Base-by-base conservation (phyloP, 2,797 vertebrate genomes). In the Fistularia tabacaria region DNA sequence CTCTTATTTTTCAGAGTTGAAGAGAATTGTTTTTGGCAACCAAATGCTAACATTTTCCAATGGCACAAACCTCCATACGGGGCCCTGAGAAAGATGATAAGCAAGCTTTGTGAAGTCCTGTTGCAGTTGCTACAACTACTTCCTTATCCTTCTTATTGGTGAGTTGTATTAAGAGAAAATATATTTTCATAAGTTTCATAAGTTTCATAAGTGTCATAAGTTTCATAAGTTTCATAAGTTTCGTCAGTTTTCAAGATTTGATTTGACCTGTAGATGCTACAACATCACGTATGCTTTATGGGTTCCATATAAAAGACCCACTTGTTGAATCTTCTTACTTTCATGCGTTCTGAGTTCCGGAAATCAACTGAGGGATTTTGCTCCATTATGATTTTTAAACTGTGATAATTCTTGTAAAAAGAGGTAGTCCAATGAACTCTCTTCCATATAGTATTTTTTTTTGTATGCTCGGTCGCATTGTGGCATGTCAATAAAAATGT, bases 21-120 rank as follows among this genome's bases (percentile, higher is more conserved):
- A 74, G 66, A 80, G 85, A 89, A 91, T 91, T 89, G 86, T 89
- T 90, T 86, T 90, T 92, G 90, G 89, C 90, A 88, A 83, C 47
- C 56, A 47, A 77, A 83, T 68, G 74, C 84, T 75, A 81, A 87
- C 84, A 87, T 89, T 90, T 90, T 89, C 89, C 90, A 79, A 79
- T 48, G 51, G 77, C 68, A 51, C 76, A 82, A 82, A 80, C 71
- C 78, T 87, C 82, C 84, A 86, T 88, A 80, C 81, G 71, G 76
- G 81, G 79, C 78, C 83, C 78, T 57, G 48, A 51, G 46, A 64
- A 77, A 42, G 69, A 72, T 69, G 77, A 86, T 79, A 69, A 74
- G 67, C 57, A 72, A 62, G 59, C 46, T 71, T 65, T 69, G 55
- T 71, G 58, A 68, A 52, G 47, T 72, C 53, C 44, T 56, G 50